Evolutionary conservation across 2,113 vertebrate genomes (phyloP).

Genomic region (Australoheros scitulus): DNA sequence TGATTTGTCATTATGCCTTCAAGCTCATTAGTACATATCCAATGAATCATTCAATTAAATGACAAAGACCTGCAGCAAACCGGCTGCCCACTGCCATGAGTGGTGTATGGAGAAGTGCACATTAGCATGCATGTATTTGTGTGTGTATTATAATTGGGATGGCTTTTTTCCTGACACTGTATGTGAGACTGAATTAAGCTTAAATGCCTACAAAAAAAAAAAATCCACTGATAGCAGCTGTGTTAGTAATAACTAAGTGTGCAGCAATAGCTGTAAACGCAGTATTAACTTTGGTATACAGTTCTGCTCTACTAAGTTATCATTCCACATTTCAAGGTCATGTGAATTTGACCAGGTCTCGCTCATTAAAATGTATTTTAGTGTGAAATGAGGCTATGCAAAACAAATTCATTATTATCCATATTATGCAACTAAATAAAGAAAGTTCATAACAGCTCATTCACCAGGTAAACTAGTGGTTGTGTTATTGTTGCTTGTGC

Average conservation of each 20-base stretch:
- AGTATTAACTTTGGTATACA: neutral
- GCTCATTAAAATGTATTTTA: constrained; percentile 38
- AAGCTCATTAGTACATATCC: constrained; percentile 46
- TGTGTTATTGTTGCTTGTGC: neutral
- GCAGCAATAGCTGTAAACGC: neutral
- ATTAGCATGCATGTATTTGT: neutral
- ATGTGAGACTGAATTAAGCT: neutral
- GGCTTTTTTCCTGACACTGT: neutral
- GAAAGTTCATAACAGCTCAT: neutral
- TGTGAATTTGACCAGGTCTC: neutral
- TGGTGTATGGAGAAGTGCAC: neutral
- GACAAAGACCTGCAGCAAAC: constrained; percentile 53
- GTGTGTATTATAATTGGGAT: neutral
- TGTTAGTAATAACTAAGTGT: neutral
- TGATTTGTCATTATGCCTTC: constrained; percentile 51
- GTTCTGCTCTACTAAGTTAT: neutral
- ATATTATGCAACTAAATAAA: constrained; percentile 10
- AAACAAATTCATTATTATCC: constrained; percentile 11
- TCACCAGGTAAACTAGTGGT: neutral
- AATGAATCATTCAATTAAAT: constrained; percentile 64
- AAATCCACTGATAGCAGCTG: neutral
- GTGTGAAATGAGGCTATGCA: neutral
- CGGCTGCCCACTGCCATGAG: constrained; percentile 21
- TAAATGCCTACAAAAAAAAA: neutral
- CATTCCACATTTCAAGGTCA: constrained; percentile 25